A percentile compares a stretch with the other conserved stretches of the same genome.
Evolutionary conservation across 1,140 invertebrate species (phyloP).

Genomic region (Scaptomyza graminum): DNA sequence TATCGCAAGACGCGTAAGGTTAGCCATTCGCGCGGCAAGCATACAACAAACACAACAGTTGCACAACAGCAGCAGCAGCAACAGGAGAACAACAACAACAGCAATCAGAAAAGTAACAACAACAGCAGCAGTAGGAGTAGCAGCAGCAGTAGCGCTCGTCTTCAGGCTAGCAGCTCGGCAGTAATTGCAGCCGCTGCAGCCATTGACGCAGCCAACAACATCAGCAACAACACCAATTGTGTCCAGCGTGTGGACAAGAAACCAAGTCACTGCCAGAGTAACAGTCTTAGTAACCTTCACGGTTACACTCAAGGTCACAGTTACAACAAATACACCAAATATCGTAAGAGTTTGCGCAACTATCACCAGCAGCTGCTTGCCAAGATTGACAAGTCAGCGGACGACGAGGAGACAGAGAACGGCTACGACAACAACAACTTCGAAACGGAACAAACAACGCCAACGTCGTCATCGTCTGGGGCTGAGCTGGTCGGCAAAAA

Average conservation of each 20-base stretch:
- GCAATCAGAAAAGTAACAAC: too few relatives aligned
- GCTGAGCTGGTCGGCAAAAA: constrained; percentile 10
- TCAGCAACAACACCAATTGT: constrained; percentile 10
- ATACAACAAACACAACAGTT: constrained; percentile 11
- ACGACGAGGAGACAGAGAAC: constrained; percentile 10
- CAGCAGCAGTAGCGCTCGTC: constrained; percentile 39
- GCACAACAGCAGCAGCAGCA: constrained; percentile 18
- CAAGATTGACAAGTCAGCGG: constrained; percentile 29
- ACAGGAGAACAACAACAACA: constrained; percentile 5
- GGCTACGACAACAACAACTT: constrained; percentile 7
- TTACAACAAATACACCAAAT: constrained; percentile 51
- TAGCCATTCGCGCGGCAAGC: constrained; percentile 66
- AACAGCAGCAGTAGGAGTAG: constrained; percentile 24
- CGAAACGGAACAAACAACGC: constrained; percentile 5
- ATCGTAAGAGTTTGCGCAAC: constrained; percentile 60
- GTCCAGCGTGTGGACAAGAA: constrained; percentile 38
- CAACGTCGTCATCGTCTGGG: constrained; percentile 14
- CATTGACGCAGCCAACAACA: constrained; percentile 43
- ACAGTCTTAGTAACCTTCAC: constrained; percentile 28
- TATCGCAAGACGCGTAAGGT: constrained; percentile 81
- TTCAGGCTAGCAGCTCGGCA: constrained; percentile 47
- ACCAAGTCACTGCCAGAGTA: constrained; percentile 25
- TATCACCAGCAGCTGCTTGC: constrained; percentile 50
- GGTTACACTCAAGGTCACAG: constrained; percentile 20
- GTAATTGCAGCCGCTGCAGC: constrained; percentile 53